Base-by-base conservation (phyloP, 2,797 vertebrate genomes). In the Galago senegalensis region DNA sequence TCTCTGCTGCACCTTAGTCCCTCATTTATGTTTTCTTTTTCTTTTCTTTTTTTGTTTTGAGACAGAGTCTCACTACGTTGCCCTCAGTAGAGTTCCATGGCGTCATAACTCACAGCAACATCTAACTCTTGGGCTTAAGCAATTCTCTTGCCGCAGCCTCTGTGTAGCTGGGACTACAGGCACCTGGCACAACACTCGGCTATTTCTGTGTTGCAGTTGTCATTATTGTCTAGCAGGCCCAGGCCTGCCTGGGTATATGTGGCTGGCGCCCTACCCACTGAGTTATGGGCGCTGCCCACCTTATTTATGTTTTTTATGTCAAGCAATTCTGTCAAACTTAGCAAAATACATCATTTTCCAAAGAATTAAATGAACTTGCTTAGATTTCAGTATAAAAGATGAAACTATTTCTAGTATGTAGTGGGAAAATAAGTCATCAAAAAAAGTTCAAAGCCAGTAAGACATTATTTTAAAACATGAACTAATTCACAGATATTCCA, bases 361-460 rank as follows among this genome's bases (percentile, higher is more conserved):
- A 82, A 88, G 84, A 94, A 93, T 92, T 92, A 96, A 97, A 84
- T 76, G 92, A 94, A 76, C 56, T 70, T 46, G 86, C 23, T 91
- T 89, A 80, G 72, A n/a, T 85, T 83, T 94, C 37, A 43, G 29
- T 80, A 75, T 37, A 49, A 34, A 81, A 93, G 76, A 70, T 56
- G 70, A 84, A 96, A 61, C 65, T 80, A 87, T 65, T 96, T 90
- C 31, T 17, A 77, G 31, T 17, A 95, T 53, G 6, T 9, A 56
- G 46, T 75, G 31, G 79, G 67, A 65, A 85, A 49, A 94, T 49
- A 49, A 93, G 14, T 90, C 58, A 58, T 93, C 60, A 53, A 63
- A 53, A 88, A 69, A 43, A 82, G 49, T 96, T 92, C 87, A 89
- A 95, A 97, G 65, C 69, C 46, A 56, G 29, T 53, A 89, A 96